Base-by-base conservation (phyloP, 1,140 invertebrate species). In the Bombus pascuorum region DNA sequence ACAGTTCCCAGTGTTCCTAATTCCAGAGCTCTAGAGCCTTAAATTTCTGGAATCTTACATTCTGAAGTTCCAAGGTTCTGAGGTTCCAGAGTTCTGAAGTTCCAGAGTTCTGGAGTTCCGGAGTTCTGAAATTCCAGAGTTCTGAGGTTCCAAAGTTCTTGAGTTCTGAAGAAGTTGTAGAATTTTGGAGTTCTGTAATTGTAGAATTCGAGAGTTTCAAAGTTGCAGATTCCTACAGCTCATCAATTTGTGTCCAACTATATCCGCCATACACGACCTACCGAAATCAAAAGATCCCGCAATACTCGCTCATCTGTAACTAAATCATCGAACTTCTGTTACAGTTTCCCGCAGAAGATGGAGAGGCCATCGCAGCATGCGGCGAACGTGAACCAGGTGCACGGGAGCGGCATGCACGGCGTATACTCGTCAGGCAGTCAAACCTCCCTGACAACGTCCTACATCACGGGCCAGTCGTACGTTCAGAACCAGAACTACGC, bases 271-370 rank as follows among this genome's bases (percentile, higher is more conserved):
- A 22, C 47, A 53, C 47, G 5, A 53, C 1, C 5, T 53, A 53
- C 5, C 18, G 22, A 22, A 53, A 53, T 53, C 18, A 47, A 18
- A 47, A 18, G 18, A 47, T 47, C 18, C 18, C 5, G 15, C 18
- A 18, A 47, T 47, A 47, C 5, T 53, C 6, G 18, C 18, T 53
- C 18, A 53, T 53, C 1, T 25, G 3, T 3, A 25, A 70, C 28
- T 39, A 12, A 39, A 76, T 1, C 34, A 25, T 5, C 22, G 0
- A 59, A 2, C 66, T 74, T 59, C 62, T 79, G 68, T 94, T 93
- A 42, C 94, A 96, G 96, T 93, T 96, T 96, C 90, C 96, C 96
- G 83, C 95, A 95, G 76, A 96, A 96, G 93, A 95, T 96, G 93
- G 96, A 96, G 78, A 93, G 96, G 73, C 95, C 95, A 28, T 80